A percentile compares a stretch with the other conserved stretches of the same genome.
Conservation (phyloP, 2,113 vertebrate species). For the Ammospiza nelsoni region DNA sequence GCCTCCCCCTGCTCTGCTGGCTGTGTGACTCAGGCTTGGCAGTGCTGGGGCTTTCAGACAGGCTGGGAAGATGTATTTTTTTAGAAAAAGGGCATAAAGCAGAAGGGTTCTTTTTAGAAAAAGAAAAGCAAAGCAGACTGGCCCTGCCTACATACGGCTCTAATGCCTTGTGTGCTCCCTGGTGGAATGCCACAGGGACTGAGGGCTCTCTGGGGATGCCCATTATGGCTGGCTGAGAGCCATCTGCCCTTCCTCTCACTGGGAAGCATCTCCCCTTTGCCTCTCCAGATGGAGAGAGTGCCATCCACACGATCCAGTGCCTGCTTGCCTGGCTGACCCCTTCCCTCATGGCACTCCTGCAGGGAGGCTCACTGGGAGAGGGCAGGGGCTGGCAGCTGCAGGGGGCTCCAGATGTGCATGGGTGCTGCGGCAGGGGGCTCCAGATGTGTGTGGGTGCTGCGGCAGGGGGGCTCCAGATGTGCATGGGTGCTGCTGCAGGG, state of each 20-base stretch:
- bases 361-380: background rate
- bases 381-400: background rate
- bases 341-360: background rate
- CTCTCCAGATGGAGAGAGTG: background rate
- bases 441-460: conserved; percentile 46
- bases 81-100: background rate
- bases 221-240: background rate
- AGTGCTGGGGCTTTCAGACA: background rate
- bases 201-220: background rate
- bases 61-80: background rate
- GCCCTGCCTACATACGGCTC: rapidly evolving
- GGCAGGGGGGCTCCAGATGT: conserved; percentile 47
- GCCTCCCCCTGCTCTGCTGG: background rate
- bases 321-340: background rate
- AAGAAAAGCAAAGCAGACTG: background rate
- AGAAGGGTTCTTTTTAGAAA: background rate
- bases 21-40: background rate
- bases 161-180: background rate
- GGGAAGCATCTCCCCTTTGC: background rate
- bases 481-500: background rate
- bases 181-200: background rate
- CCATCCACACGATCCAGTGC: background rate
- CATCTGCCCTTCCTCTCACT: background rate
- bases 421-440: background rate
- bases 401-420: conserved; percentile 50